These are phyloP conservation scores for Papilio xuthus DNA, from an alignment of 1,140 invertebrate species.

Conservation along the genomic window DNA sequence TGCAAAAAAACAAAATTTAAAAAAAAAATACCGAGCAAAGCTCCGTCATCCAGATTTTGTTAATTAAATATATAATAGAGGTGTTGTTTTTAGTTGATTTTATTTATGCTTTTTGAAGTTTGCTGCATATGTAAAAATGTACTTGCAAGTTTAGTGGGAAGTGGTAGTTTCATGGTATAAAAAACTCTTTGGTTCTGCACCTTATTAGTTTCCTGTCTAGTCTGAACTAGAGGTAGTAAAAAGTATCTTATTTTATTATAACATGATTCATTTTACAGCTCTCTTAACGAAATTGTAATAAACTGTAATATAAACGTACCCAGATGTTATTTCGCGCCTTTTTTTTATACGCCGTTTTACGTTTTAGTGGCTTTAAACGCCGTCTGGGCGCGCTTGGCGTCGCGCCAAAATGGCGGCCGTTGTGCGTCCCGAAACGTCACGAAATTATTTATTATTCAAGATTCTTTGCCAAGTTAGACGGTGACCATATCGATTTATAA, in stretches of 20 bases:
- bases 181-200: background rate
- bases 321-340: slow-evolving; percentile 24
- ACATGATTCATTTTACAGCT: slow-evolving; percentile 23
- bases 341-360: slow-evolving; percentile 18
- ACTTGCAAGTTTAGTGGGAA: too few species aligned
- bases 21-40: too few species aligned
- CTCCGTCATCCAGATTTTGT: too few species aligned
- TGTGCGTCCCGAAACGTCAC: slow-evolving; percentile 7
- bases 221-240: background rate
- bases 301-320: background rate
- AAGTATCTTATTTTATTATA: background rate
- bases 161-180: too few species aligned
- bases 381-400: slow-evolving; percentile 27
- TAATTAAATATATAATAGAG: too few species aligned
- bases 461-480: slow-evolving; percentile 17
- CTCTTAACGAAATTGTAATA: slow-evolving; percentile 24
- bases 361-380: slow-evolving; percentile 13
- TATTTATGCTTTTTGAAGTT: too few species aligned
- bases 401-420: slow-evolving; percentile 22
- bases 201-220: background rate
- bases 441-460: slow-evolving; percentile 20
- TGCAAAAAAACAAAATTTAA: too few species aligned
- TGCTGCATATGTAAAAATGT: too few species aligned
- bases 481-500: background rate
- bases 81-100: too few species aligned